These are phyloP conservation scores for Bubalus kerabau DNA, from an alignment of 2,113 vertebrate species.

Conservation along the genomic window DNA sequence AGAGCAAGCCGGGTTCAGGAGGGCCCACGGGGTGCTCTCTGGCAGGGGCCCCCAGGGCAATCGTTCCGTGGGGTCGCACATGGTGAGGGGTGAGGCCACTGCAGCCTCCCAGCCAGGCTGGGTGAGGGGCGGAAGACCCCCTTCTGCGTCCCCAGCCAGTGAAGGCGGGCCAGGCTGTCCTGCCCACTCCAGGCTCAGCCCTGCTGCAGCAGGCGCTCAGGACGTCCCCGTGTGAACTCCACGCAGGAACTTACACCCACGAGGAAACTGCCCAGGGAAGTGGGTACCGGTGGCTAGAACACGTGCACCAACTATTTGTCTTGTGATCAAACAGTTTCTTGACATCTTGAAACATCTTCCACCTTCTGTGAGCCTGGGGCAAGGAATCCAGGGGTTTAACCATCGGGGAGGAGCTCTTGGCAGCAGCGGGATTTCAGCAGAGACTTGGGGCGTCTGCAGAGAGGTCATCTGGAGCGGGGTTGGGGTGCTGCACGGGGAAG, in stretches of 20 bases:
- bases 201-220: not conserved
- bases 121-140: fast-evolving
- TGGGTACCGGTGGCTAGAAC: not conserved
- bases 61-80: fast-evolving
- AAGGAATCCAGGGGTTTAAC: not conserved
- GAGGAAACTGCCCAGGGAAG: not conserved
- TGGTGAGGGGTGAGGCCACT: fast-evolving
- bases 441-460: too few relatives aligned
- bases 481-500: fast-evolving
- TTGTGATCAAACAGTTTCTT: not conserved
- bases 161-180: not conserved
- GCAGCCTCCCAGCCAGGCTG: not conserved
- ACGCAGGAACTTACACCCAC: not conserved
- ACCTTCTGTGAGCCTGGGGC: not conserved
- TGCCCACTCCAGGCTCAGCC: not conserved
- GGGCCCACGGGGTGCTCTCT: fast-evolving
- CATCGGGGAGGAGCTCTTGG: not conserved
- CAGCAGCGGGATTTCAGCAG: too few relatives aligned
- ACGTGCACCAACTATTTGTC: fast-evolving
- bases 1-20: not conserved
- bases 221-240: not conserved
- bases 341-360: not conserved
- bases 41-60: fast-evolving
- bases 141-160: fast-evolving
- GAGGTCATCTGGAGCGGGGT: not conserved